Percentiles rank a stretch among this genome's conserved stretches.
Evolutionary conservation across 37 sponge, comb jelly and placozoan genomes (phyloP).

Genomic region (Axinella damicornis): DNA sequence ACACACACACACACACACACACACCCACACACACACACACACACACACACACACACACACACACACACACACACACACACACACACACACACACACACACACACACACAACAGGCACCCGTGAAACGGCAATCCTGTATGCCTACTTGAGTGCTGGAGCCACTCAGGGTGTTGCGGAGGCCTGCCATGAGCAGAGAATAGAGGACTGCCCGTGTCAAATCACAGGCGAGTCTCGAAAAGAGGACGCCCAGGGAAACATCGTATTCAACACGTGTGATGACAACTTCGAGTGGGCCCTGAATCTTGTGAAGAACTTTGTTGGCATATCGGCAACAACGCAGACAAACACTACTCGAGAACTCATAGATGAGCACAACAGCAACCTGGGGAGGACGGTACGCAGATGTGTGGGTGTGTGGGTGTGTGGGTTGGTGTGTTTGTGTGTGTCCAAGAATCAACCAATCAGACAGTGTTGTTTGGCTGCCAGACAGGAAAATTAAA

Average conservation of each 20-base stretch:
- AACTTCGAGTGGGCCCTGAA: constrained; percentile 9
- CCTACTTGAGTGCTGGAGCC: constrained; percentile 47
- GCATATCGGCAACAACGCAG: not conserved
- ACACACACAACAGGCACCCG: constrained; percentile 34
- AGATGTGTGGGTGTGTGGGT: too few relatives aligned
- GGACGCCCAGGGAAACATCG: constrained; percentile 3
- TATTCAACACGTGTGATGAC: constrained; percentile 33
- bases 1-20: not conserved
- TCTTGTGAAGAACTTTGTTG: too few relatives aligned
- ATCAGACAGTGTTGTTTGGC: too few relatives aligned
- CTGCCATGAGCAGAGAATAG: constrained; percentile 40
- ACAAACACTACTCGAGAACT: not conserved
- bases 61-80: too few relatives aligned
- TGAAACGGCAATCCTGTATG: constrained; percentile 56
- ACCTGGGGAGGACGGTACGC: constrained; percentile 28
- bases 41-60: too few relatives aligned
- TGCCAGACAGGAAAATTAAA: too few relatives aligned
- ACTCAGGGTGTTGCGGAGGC: constrained; percentile 12
- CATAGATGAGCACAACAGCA: constrained; percentile 21
- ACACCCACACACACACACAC: too few relatives aligned
- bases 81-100: too few relatives aligned
- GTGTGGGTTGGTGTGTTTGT: too few relatives aligned
- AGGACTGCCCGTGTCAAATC: constrained; percentile 33
- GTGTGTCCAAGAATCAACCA: too few relatives aligned
- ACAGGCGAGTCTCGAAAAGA: not conserved